Evolutionary conservation across 2,113 vertebrate genomes (phyloP).

Genomic region (Dipodomys ordii): DNA sequence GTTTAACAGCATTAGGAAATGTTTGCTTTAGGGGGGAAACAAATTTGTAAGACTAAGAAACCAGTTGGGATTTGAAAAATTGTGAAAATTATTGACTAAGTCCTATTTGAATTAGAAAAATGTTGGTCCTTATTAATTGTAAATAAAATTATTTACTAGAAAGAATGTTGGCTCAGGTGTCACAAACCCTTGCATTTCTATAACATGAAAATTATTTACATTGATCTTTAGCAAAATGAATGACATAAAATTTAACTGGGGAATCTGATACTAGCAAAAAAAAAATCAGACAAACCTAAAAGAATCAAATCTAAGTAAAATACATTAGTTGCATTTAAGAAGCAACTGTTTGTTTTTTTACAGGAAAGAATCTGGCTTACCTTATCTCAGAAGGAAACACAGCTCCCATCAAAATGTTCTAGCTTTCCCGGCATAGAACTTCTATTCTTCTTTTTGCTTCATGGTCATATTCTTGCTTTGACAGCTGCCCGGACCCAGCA

Average conservation of each 20-base stretch:
- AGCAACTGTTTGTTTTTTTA: not conserved
- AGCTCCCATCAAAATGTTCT: not conserved
- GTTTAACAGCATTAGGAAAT: slow-evolving; percentile 32
- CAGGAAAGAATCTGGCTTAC: slow-evolving; percentile 80
- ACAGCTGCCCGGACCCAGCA: slow-evolving; percentile 88
- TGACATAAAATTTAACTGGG: slow-evolving; percentile 35
- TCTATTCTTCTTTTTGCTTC: slow-evolving; percentile 45
- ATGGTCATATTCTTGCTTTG: slow-evolving; percentile 59
- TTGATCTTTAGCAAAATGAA: slow-evolving; percentile 37
- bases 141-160: slow-evolving; percentile 46
- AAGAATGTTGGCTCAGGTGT: not conserved
- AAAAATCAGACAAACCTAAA: slow-evolving; percentile 41
- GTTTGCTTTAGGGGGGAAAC: not conserved
- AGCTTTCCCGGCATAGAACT: not conserved
- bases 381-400: slow-evolving; percentile 41
- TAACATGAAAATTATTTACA: slow-evolving; percentile 1
- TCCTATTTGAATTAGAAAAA: slow-evolving; percentile 27
- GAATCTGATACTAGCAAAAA: not conserved
- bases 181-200: slow-evolving; percentile 1
- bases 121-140: slow-evolving; percentile 30
- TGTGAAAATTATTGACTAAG: slow-evolving; percentile 41
- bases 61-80: not conserved
- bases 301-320: slow-evolving; percentile 12
- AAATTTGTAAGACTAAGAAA: not conserved
- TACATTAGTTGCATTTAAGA: not conserved